Conservation (phyloP, 2,888 invertebrate species). For the Heliconius ismenius region DNA sequence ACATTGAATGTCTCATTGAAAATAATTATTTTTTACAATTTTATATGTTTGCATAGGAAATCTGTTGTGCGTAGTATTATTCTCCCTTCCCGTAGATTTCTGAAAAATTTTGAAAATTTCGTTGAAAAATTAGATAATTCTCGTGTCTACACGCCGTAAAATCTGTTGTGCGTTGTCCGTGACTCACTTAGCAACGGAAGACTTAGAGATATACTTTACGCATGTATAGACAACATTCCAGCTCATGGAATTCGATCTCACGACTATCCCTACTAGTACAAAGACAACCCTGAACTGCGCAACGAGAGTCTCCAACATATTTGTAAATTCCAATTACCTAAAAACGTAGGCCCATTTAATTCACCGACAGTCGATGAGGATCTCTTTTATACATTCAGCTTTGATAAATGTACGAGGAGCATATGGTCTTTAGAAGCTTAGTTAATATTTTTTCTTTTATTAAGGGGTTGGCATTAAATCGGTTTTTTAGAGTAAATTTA, state of each 20-base stretch:
- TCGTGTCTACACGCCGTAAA: not conserved
- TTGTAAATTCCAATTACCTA: conserved; percentile 48
- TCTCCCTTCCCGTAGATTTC: too few species aligned
- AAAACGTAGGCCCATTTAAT: conserved; percentile 49
- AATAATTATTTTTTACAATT: too few species aligned
- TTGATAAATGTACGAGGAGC: conserved; percentile 3
- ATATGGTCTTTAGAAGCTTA: conserved; percentile 12
- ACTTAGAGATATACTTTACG: too few species aligned
- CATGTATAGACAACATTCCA: too few species aligned
- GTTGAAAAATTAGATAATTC: not conserved
- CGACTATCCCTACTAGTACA: not conserved
- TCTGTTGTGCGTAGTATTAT: too few species aligned
- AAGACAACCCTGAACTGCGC: not conserved
- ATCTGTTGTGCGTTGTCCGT: too few species aligned
- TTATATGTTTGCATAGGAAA: too few species aligned
- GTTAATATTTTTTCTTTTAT: not conserved
- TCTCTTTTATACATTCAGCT: conserved; percentile 12
- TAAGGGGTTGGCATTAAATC: not conserved
- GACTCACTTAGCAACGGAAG: too few species aligned
- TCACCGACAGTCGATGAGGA: conserved; percentile 33
- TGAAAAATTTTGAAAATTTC: too few species aligned
- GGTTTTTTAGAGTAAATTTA: not conserved
- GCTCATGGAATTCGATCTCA: not conserved
- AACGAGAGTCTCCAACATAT: not conserved
- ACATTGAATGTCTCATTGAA: too few species aligned